Percentiles rank a stretch among this genome's conserved stretches.
phyloP scores from a whole-genome alignment of 2,888 invertebrate species.

The Nasonia oneida region DNA sequence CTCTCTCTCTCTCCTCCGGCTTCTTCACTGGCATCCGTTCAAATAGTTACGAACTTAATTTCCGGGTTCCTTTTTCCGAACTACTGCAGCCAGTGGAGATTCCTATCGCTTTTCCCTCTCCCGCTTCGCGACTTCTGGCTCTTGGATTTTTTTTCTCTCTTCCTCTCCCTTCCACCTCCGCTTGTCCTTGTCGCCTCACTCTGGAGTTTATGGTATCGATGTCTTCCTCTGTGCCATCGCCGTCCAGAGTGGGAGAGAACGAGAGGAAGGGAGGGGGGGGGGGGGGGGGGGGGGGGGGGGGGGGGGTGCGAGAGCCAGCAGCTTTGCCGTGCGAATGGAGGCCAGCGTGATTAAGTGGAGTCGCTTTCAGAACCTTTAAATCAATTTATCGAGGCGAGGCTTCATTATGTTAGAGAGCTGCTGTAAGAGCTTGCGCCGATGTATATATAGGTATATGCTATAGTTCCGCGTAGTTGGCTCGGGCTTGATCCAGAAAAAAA shows the following conservation, averaged over 20 bases:
- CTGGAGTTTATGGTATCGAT: slow-evolving; percentile 38
- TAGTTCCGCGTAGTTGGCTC: background rate
- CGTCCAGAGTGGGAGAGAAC: background rate
- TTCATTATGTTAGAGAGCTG: slow-evolving; percentile 47
- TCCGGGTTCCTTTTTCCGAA: slow-evolving; percentile 63
- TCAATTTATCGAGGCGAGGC: slow-evolving; percentile 56
- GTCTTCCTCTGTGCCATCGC: background rate
- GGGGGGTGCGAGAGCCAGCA: background rate
- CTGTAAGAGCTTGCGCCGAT: background rate
- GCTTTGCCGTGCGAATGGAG: slow-evolving; percentile 6
- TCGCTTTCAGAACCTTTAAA: slow-evolving; percentile 56
- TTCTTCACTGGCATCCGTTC: slow-evolving; percentile 71
- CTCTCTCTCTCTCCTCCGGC: slow-evolving; percentile 49
- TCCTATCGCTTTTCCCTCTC: slow-evolving; percentile 32
- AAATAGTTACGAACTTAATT: slow-evolving; percentile 74
- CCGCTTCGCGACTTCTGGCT: slow-evolving; percentile 7
- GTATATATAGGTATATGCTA: background rate
- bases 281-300: background rate
- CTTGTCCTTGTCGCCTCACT: slow-evolving; percentile 27
- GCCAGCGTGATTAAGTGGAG: slow-evolving; percentile 46
- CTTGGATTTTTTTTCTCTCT: background rate
- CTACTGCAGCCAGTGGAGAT: slow-evolving; percentile 35
- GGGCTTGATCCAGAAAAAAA: background rate
- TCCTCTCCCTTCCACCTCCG: background rate
- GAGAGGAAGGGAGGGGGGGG: background rate